Evolutionary conservation across 2,113 vertebrate genomes (phyloP), one percentile per base, ranked within the genome.

Genomic region (Oxyruncus cristatus): DNA sequence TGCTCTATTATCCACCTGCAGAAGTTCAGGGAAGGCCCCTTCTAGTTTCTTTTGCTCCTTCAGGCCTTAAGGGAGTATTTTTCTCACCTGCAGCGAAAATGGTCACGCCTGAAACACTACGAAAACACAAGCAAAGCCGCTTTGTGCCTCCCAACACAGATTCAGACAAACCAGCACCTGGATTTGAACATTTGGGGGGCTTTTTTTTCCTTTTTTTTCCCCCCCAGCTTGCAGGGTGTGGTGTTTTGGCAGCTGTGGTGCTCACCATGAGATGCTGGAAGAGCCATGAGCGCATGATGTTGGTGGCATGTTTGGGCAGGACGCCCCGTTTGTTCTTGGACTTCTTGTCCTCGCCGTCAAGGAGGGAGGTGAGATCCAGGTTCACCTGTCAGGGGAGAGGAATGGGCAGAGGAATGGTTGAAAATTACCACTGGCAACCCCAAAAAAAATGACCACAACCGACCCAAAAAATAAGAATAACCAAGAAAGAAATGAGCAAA

Each of bases 241-340:
- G 20, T 2, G 28, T 35, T 49, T 41, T n/a, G 65, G 28, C 1
- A 3, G 50, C 44, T 7, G 11, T 0, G 9, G 80, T 71, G 92
- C 99, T 98, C 98, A 99, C 99, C 99, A 99, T 99, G 97, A 99
- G 99, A 95, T 99, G 99, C 96, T 99, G 99, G 98, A 99, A 99
- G 97, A 99, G 99, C 99, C 99, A 99, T 84, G 99, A 99, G 95
- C 99, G 99, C 99, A 99, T 99, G 97, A 99, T 99, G 98, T 99
- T 99, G 95, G 99, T 99, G 98, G 99, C 99, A 0, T 99, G 99
- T 97, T 99, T 99, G 92, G 99, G 99, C 91, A 99, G 98, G 93
- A 99, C 99, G 1, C 99, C 99, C 75, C 99, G 97, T 93, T 99
- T 99, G 97, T 99, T 99, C 98, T 99, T 99, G 97, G 99, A 99